A percentile compares a stretch with the other conserved stretches of the same genome.
Evolutionary conservation across 2,888 invertebrate species (phyloP).

Genomic region (Pristionchus fissidentatus): DNA sequence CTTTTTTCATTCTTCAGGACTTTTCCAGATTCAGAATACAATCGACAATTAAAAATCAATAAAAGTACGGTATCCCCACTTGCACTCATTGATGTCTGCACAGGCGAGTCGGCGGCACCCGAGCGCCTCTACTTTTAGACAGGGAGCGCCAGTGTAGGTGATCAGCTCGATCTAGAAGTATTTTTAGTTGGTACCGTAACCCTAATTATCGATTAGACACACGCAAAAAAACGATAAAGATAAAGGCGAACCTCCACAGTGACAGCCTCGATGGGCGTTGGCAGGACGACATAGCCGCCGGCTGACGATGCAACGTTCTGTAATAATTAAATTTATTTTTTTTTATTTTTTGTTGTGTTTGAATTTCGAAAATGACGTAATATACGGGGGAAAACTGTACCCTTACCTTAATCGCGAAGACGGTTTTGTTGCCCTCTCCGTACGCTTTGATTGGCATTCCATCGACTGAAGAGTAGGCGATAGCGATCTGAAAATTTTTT

Average conservation of each 20-base stretch:
- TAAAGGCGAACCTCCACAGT: conserved; percentile 53
- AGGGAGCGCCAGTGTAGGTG: conserved; percentile 37
- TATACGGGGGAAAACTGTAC: no score
- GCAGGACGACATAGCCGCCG: conserved; percentile 55
- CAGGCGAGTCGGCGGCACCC: conserved; percentile 62
- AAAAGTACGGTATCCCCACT: conserved; percentile 45
- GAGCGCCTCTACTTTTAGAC: conserved; percentile 52
- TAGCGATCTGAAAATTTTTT: conserved; percentile 9
- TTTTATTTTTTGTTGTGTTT: no score
- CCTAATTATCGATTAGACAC: not conserved
- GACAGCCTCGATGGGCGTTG: conserved; percentile 59
- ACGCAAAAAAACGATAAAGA: not conserved
- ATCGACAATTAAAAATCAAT: not conserved
- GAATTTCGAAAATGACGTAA: no score
- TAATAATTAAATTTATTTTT: no score
- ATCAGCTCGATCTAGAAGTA: conserved; percentile 27
- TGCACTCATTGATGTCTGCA: conserved; percentile 74
- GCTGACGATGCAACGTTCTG: conserved; percentile 45
- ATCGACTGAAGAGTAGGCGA: conserved; percentile 33
- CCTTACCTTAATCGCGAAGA: conserved; percentile 42
- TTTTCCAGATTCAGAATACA: not conserved
- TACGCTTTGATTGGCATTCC: conserved; percentile 42
- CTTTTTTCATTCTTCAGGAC: not conserved
- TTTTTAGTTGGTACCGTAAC: not conserved
- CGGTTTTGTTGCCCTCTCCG: conserved; percentile 35